Conservation (phyloP, 2,888 invertebrate species). For the Heliconius hortense region DNA sequence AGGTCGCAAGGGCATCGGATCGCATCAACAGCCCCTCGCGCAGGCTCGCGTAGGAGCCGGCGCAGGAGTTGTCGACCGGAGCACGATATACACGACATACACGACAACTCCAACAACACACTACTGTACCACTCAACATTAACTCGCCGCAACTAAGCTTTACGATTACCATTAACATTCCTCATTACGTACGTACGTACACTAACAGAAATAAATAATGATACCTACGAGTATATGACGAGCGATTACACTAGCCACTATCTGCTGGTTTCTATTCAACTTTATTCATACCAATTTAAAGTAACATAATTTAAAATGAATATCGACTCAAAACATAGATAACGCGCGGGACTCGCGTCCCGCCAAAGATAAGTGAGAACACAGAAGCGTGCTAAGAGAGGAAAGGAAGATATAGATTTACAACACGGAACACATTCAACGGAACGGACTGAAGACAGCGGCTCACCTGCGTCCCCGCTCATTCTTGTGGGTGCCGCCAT, state of each 20-base stretch:
- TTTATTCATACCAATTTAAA: slow-evolving; percentile 78
- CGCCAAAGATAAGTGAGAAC: slow-evolving; percentile 81
- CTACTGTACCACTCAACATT: slow-evolving; percentile 81
- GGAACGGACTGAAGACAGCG: slow-evolving; percentile 83
- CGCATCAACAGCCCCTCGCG: slow-evolving; percentile 49
- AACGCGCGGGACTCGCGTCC: slow-evolving; percentile 78
- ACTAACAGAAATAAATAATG: slow-evolving; percentile 80
- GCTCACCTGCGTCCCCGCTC: slow-evolving; percentile 99
- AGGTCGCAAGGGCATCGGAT: slow-evolving; percentile 48
- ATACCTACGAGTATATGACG: slow-evolving; percentile 73
- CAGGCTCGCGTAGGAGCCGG: slow-evolving; percentile 47
- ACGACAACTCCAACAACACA: slow-evolving; percentile 76
- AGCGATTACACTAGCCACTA: slow-evolving; percentile 82
- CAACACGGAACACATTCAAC: slow-evolving; percentile 84
- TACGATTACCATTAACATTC: slow-evolving; percentile 78
- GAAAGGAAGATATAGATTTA: slow-evolving; percentile 80
- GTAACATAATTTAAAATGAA: slow-evolving; percentile 74
- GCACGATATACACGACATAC: slow-evolving; percentile 59
- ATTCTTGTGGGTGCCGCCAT: slow-evolving; percentile 99
- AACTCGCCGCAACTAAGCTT: slow-evolving; percentile 77
- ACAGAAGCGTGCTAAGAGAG: slow-evolving; percentile 84
- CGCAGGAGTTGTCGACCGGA: slow-evolving; percentile 60
- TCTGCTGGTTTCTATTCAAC: slow-evolving; percentile 80
- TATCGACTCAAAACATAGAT: slow-evolving; percentile 80
- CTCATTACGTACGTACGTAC: slow-evolving; percentile 71